Conservation (phyloP, 2,888 invertebrate species). For the Mycalesis mineus region DNA sequence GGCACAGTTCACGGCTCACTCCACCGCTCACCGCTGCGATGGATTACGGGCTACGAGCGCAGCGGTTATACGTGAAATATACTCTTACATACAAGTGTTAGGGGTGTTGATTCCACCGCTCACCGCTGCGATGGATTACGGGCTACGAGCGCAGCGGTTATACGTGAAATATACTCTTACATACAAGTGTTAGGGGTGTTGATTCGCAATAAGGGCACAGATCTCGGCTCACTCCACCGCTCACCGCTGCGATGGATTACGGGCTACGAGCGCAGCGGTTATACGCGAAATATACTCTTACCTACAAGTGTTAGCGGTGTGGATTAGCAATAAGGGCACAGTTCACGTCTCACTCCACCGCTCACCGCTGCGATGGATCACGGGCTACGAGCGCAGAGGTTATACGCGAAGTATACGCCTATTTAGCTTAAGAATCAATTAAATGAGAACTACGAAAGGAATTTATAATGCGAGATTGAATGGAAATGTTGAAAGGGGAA, state of each 20-base stretch:
- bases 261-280: conserved; percentile 28
- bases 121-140: no score
- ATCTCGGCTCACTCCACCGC: conserved; percentile 43
- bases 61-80: background rate
- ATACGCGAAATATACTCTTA: background rate
- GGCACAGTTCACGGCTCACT: conserved; percentile 49
- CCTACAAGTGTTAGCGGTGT: no score
- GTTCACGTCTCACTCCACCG: conserved; percentile 50
- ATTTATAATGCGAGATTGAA: no score
- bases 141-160: no score
- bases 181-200: conserved; percentile 12
- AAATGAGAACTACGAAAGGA: no score
- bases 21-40: conserved; percentile 33
- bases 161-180: no score
- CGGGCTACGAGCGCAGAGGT: no score
- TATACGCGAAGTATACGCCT: no score
- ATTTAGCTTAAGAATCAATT: no score
- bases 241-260: conserved; percentile 34
- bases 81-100: background rate
- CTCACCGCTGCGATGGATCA: no score
- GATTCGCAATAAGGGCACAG: conserved; percentile 44
- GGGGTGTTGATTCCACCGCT: no score
- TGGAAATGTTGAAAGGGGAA: no score
- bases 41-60: conserved; percentile 34
- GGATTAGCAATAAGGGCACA: conserved; percentile 45